Evolutionary conservation across 1,140 invertebrate species (phyloP), one percentile per base, ranked within the genome.

Genomic region (Drosophila aff.): DNA sequence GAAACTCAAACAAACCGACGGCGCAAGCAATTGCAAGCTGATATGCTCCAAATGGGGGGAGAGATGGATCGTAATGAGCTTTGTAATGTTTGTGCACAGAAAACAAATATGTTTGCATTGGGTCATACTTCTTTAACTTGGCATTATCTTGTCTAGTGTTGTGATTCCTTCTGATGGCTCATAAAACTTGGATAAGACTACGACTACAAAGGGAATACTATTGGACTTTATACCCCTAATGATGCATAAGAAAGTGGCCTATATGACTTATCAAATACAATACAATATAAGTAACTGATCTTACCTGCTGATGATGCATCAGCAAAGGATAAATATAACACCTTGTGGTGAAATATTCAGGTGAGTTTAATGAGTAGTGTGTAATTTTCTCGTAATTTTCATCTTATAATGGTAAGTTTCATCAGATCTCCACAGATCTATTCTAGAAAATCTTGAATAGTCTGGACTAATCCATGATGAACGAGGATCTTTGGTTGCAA

Each of bases 1-100:
- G 68, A 43, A 90, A 85, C 79, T 90, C 75, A 64, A 76, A 76
- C 69, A 81, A 81, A 63, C 50, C 74, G 57, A 47, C 75, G 72
- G 60, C 61, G 76, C 76, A 84, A 68, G 83, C 79, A 89, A 81
- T 90, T 76, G 81, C 53, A 55, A 41, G 28, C 23, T 41, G 41
- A 50, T 76, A 67, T 67, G 62, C 64, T 43, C 33, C 23, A 52
- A 52, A 73, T 61, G 9, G 11, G 15, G 69, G 69, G 69, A 21
- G 15, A 33, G n/a, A 47, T 18, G 28, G 50, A 40, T 38, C 41
- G 64, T 47, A 67, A 67, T 61, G 23, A 47, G 40, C 21, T 33
- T 9, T 47, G 23, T 26, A 26, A 13, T 18, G 28, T 28, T 9
- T 26, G 40, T 15, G 26, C 64, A 68, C 40, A 53, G 60, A 18